phyloP scores from a whole-genome alignment of 1,140 invertebrate genomes.

The Whitmania pigra region DNA sequence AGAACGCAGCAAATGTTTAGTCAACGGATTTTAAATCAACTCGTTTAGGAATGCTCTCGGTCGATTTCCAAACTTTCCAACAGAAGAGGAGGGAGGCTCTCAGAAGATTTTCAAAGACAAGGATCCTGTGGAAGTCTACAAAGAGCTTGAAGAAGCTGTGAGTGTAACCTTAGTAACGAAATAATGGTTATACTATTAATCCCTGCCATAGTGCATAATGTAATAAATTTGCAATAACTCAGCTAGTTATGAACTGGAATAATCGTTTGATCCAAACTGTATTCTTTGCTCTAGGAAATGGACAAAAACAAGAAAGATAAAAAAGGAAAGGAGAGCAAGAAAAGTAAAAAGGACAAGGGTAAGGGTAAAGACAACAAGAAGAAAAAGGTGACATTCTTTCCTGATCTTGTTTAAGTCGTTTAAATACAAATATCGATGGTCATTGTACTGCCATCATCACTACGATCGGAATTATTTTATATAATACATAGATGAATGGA shows the following conservation, averaged over 20 bases:
- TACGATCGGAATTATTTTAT: too few relatives aligned
- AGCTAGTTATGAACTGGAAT: neutral
- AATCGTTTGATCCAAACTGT: neutral
- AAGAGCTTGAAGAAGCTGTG: conserved; percentile 32
- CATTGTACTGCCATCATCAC: too few relatives aligned
- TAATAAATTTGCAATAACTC: neutral
- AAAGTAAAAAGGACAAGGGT: conserved; percentile 32
- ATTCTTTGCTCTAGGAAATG: neutral
- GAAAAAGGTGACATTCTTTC: conserved; percentile 28
- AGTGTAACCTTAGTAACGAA: neutral
- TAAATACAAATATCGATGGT: too few relatives aligned
- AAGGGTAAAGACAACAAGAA: conserved; percentile 35
- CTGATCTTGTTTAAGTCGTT: too few relatives aligned
- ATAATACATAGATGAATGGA: too few relatives aligned
- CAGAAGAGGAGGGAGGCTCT: conserved; percentile 75
- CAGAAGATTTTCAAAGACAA: conserved; percentile 58
- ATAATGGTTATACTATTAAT: neutral
- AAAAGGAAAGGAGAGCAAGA: conserved; percentile 33
- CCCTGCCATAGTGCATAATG: neutral
- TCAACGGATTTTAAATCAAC: neutral
- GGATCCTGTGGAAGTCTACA: conserved; percentile 40
- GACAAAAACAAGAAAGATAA: conserved; percentile 25
- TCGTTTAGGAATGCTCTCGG: conserved; percentile 51
- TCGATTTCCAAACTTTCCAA: conserved; percentile 76
- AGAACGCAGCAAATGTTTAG: too few relatives aligned